Conservation (phyloP, 2,888 invertebrate genomes). For the Lochmaea capreae region DNA sequence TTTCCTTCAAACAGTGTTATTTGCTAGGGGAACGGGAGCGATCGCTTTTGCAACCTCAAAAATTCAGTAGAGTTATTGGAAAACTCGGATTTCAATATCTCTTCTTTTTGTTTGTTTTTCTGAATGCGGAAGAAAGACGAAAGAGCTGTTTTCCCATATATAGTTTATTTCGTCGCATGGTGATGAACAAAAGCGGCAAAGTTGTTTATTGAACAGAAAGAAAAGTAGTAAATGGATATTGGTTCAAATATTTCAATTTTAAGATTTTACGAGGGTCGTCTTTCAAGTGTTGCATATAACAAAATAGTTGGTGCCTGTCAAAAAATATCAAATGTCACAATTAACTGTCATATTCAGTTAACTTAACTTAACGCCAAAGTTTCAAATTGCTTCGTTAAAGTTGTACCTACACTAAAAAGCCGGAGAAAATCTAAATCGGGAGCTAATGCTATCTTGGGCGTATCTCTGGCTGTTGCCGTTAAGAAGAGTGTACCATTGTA, state of each 20-base stretch:
- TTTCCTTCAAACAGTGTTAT: constrained; percentile 28
- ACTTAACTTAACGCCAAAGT: too few species aligned
- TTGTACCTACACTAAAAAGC: too few species aligned
- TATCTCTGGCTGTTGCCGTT: constrained; percentile 95
- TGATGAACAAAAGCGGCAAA: not conserved
- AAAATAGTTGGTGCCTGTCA: too few species aligned
- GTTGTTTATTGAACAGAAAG: not conserved
- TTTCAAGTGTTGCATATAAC: too few species aligned
- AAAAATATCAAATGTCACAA: too few species aligned
- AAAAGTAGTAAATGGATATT: not conserved
- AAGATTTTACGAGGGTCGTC: not conserved
- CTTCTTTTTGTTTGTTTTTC: constrained; percentile 30
- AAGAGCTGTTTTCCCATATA: not conserved
- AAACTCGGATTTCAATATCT: constrained; percentile 34
- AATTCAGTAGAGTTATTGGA: constrained; percentile 24
- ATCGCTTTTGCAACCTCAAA: constrained; percentile 17
- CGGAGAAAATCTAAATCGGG: constrained; percentile 96
- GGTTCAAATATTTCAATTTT: not conserved
- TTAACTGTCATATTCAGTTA: too few species aligned
- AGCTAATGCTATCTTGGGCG: constrained; percentile 97
- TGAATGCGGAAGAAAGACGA: not conserved
- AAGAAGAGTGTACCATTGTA: constrained; percentile 90
- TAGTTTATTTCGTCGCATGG: not conserved
- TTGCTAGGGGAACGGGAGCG: constrained; percentile 24
- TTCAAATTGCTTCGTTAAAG: too few species aligned